These are phyloP conservation scores for Desoria tigrina DNA, from an alignment of 2,888 invertebrate genomes.

Conservation along the genomic window DNA sequence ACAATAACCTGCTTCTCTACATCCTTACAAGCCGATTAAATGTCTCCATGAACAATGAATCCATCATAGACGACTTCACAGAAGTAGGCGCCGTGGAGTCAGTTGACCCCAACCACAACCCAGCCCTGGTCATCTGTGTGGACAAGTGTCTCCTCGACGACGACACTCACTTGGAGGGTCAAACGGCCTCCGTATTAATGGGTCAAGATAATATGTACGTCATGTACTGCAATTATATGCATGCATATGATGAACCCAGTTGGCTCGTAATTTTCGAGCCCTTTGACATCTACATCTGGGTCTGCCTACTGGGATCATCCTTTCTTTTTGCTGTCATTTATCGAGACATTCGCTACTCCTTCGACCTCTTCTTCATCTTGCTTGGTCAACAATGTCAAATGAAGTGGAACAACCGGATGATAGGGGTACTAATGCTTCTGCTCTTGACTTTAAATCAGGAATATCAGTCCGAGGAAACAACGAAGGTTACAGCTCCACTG, in stretches of 20 bases:
- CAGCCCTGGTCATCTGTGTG: conserved; percentile 4
- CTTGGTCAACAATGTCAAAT: background rate
- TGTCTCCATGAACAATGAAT: background rate
- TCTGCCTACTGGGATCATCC: background rate
- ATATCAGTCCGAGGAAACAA: conserved; percentile 2
- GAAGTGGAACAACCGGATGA: background rate
- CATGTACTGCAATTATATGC: conserved; percentile 4
- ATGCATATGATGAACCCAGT: conserved; percentile 1
- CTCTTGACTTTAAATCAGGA: conserved; percentile 6
- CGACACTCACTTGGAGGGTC: conserved; percentile 4
- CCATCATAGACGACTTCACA: background rate
- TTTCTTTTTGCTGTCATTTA: background rate
- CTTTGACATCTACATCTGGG: background rate
- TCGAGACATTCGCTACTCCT: background rate
- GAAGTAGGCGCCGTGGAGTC: background rate
- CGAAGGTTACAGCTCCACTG: conserved; percentile 7
- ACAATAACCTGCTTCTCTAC: background rate
- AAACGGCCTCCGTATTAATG: background rate
- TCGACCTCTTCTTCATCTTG: conserved; percentile 3
- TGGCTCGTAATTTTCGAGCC: conserved; percentile 11
- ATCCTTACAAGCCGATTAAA: background rate
- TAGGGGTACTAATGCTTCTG: background rate
- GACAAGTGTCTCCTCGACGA: background rate
- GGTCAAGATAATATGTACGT: background rate
- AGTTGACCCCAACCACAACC: background rate